Base-by-base conservation (phyloP, 2,113 vertebrate species). In the Clarias batrachus region DNA sequence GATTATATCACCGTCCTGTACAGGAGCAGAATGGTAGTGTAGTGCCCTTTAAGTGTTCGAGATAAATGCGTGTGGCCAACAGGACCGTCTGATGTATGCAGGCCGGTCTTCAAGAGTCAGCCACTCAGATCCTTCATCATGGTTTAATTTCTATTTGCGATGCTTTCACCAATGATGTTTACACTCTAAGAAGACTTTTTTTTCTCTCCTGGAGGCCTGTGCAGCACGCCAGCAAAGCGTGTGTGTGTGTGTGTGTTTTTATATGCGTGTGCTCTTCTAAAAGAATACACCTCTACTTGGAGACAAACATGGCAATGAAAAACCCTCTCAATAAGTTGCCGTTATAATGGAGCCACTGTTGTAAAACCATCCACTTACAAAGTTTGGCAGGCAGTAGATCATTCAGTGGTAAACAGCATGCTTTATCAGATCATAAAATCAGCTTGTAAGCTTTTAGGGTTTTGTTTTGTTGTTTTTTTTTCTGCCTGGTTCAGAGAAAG, bases 371-470 rank as follows among this genome's bases (percentile, higher is more conserved):
- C 91, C 91, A 89, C 92, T 94, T 92, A 89, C 91, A 91, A 93
- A 93, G 89, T 93, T 90, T 94, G 94, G 89, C 94, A 93, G 92
- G 90, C 89, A 82, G 91, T 95, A 94, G 93, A 94, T 95, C 94
- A 94, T 91, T 93, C 93, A 92, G 93, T 90, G 91, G 91, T 94
- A 95, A 94, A 94, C 92, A 92, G 89, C 91, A 91, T 92, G 92
- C 92, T 95, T 95, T 94, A 95, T 94, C 94, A 93, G 93, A 94
- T 94, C 93, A 94, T 94, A 93, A 95, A 95, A 92, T 92, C 90
- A 91, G 92, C 92, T 94, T 92, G 92, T 93, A 92, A 93, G 91
- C 93, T 93, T 95, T 94, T 94, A 93, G 41, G 14, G 60, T 19
- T 56, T 33, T 25, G 80, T 80, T 59, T 57, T n/a, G n/a, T n/a